These are phyloP conservation scores for Drosophila formosana DNA, from an alignment of 2,888 invertebrate genomes.

Conservation along the genomic window DNA sequence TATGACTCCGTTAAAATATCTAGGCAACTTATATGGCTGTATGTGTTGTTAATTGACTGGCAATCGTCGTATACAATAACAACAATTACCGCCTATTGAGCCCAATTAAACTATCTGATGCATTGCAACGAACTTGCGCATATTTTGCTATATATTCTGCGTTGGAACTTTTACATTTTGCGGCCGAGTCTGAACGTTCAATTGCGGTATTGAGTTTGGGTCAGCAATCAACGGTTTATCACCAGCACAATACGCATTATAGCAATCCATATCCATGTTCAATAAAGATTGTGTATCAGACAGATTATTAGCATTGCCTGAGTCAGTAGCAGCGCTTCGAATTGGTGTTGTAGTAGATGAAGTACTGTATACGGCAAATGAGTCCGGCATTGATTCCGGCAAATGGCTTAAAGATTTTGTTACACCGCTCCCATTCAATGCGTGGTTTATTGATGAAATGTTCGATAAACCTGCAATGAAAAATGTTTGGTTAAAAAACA, in stretches of 20 bases:
- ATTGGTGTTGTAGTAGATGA: slow-evolving; percentile 51
- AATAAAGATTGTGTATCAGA: slow-evolving; percentile 9
- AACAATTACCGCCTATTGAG: slow-evolving; percentile 24
- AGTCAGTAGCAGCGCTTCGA: slow-evolving; percentile 10
- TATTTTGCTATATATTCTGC: slow-evolving; percentile 62
- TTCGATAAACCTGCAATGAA: slow-evolving; percentile 37
- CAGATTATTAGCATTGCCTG: slow-evolving; percentile 8
- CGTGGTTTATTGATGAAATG: slow-evolving; percentile 22
- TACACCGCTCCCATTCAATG: slow-evolving; percentile 28
- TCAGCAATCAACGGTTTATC: slow-evolving; percentile 30
- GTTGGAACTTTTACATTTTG: slow-evolving; percentile 42
- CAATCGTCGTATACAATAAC: slow-evolving; percentile 46
- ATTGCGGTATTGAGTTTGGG: slow-evolving; percentile 19
- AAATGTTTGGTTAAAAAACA: background rate
- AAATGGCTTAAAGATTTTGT: slow-evolving; percentile 44
- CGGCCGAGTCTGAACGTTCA: slow-evolving; percentile 23
- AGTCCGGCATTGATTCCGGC: slow-evolving; percentile 41
- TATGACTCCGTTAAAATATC: slow-evolving; percentile 31
- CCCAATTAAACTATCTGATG: slow-evolving; percentile 21
- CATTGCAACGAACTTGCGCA: slow-evolving; percentile 31
- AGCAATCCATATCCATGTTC: slow-evolving; percentile 33
- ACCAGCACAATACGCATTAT: slow-evolving; percentile 28
- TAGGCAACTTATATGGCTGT: slow-evolving; percentile 69
- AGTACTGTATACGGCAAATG: slow-evolving; percentile 31
- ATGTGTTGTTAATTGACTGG: slow-evolving; percentile 49